Conservation (phyloP, 2,113 vertebrate genomes). For the Pimephales promelas region DNA sequence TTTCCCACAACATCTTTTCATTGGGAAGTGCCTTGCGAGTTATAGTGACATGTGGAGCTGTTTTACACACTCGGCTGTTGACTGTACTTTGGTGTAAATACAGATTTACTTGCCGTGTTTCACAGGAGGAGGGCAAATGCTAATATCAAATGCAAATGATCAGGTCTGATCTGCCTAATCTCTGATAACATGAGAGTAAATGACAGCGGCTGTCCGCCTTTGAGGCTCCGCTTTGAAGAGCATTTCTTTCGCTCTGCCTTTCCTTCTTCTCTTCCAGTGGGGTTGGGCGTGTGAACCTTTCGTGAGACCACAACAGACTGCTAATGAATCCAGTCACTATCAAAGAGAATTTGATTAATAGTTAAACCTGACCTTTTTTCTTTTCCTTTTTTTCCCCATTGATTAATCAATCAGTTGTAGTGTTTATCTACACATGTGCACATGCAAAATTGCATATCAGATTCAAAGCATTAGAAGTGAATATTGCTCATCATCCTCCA, state of each 20-base stretch:
- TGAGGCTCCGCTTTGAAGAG: conserved; percentile 58
- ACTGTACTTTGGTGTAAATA: conserved; percentile 26
- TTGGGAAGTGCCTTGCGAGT: background rate
- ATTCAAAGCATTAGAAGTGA: background rate
- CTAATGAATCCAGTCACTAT: conserved; percentile 32
- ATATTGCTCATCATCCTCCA: background rate
- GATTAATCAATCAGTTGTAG: background rate
- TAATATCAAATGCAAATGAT: conserved; percentile 53
- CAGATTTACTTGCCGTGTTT: conserved; percentile 13
- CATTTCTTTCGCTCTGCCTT: conserved; percentile 28
- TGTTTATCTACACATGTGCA: background rate
- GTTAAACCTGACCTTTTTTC: conserved; percentile 41
- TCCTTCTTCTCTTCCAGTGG: conserved; percentile 37
- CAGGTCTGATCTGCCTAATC: conserved; percentile 32
- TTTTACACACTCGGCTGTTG: background rate
- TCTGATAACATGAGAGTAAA: conserved; percentile 53
- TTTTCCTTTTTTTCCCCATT: background rate
- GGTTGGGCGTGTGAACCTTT: conserved; percentile 33
- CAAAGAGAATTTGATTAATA: conserved; percentile 43
- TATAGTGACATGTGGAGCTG: background rate
- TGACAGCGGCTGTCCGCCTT: conserved; percentile 47
- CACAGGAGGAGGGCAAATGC: conserved; percentile 34
- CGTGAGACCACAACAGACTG: conserved; percentile 40
- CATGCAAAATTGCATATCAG: background rate
- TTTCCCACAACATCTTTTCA: background rate